Percentiles rank a stretch among this genome's conserved stretches.
Evolutionary conservation across 2,797 vertebrate genomes (phyloP).

Genomic region (Malurus leucopterus): DNA sequence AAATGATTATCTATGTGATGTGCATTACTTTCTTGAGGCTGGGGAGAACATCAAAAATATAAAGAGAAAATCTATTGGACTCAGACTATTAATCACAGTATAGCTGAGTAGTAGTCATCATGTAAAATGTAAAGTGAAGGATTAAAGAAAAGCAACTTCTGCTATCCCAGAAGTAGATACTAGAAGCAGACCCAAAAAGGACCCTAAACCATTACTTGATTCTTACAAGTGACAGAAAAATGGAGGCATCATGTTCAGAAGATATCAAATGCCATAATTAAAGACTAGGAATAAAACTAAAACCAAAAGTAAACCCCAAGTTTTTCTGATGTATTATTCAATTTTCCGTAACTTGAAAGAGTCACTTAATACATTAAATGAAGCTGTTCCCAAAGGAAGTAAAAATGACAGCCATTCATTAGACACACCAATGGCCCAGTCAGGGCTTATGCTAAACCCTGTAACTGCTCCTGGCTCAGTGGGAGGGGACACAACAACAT

Average conservation of each 20-base stretch:
- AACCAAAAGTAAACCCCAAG: neutral
- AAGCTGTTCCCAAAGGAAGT: neutral
- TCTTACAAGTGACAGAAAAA: neutral
- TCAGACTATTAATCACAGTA: neutral
- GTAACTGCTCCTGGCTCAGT: accelerated
- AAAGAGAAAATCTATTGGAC: neutral
- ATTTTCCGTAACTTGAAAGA: neutral
- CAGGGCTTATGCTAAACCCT: neutral
- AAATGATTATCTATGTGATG: neutral
- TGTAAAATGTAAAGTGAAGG: neutral
- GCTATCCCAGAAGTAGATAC: neutral
- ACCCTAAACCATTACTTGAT: neutral
- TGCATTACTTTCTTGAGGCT: neutral
- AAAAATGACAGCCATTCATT: neutral
- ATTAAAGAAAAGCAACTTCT: neutral
- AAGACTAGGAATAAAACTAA: neutral
- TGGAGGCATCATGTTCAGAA: neutral
- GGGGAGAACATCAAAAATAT: neutral
- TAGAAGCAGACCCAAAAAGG: neutral
- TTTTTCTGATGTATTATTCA: neutral
- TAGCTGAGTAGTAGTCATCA: neutral
- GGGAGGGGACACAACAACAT: neutral
- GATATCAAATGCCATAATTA: neutral
- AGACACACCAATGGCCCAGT: neutral
- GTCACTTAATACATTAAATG: accelerated